Evolutionary conservation across 2,113 vertebrate genomes (phyloP), one percentile per base, ranked within the genome.

Genomic region (Oreochromis tanganicae): DNA sequence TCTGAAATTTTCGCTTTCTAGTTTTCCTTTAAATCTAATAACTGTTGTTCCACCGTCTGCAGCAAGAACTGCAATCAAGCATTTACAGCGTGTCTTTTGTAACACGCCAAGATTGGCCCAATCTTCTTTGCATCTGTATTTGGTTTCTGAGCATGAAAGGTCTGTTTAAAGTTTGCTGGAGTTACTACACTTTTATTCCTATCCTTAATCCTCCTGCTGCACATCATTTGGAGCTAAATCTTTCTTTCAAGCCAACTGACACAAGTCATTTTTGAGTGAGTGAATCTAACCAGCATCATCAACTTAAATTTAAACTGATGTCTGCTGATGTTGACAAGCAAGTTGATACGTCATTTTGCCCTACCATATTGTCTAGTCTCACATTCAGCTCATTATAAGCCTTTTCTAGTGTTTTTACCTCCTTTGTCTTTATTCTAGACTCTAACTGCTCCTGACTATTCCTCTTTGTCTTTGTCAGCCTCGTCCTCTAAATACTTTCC

Each of bases 381-480:
- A 66, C 61, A 1, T 66, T 38, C 34, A 38, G 10, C 61, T 66
- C 61, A 66, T 5, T 0, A 5, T 1, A 38, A 66, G 0, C 1
- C 19, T 21, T 21, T 68, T 68, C 4, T 68, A 41, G 19, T 41
- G 4, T 0, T 68, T 68, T 68, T 68, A 0, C 63, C 19, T 13
- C 63, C 63, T 68, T 21, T 41, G 19, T 68, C 63, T 68, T 68
- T 68, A 21, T 21, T 68, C 19, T 41, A 68, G 36, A 41, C 19
- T 41, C 36, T 68, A 38, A 21, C 63, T 68, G 21, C 63, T 21
- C 11, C 63, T 68, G 19, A 68, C 34, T 68, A 8, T 63, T 36
- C 59, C 34, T 66, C 34, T 66, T 38, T 66, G 61, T 66, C 61
- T 61, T 61, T 61, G 57, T 32, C 59, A 57, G 24, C 55, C 11